A percentile compares a stretch with the other conserved stretches of the same genome.
These are phyloP conservation scores for Melipona quadrifasciata DNA, from an alignment of 1,140 invertebrate genomes.

Conservation along the genomic window DNA sequence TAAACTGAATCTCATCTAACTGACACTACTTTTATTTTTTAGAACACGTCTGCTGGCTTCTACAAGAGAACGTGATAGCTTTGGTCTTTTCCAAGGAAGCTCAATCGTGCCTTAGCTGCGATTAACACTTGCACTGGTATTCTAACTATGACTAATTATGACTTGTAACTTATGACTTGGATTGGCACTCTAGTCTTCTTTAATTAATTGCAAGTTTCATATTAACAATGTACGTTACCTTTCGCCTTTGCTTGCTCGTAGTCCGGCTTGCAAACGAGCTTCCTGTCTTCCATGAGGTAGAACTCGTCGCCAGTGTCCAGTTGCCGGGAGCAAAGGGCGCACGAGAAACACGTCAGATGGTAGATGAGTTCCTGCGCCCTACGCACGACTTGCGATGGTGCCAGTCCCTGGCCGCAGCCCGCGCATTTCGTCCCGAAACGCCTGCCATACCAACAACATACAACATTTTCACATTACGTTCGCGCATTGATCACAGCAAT, in stretches of 20 bases:
- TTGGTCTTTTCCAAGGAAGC: too few species aligned
- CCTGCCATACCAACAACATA: slow-evolving; percentile 88
- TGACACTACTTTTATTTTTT: too few species aligned
- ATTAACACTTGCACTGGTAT: too few species aligned
- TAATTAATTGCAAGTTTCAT: too few species aligned
- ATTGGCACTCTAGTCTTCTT: too few species aligned
- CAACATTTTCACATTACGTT: slow-evolving; percentile 83
- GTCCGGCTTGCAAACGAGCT: slow-evolving; percentile 98
- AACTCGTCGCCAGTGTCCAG: slow-evolving; percentile 99
- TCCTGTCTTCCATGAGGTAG: slow-evolving; percentile 98
- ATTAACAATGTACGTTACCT: slow-evolving; percentile 83
- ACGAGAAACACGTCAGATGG: slow-evolving; percentile 98
- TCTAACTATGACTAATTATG: too few species aligned
- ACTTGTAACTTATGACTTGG: too few species aligned
- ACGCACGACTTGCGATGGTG: slow-evolving; percentile 97
- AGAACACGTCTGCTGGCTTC: too few species aligned
- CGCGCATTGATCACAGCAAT: slow-evolving; percentile 67
- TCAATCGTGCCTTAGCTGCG: too few species aligned
- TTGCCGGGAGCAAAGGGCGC: slow-evolving; percentile 96
- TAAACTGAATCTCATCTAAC: too few species aligned
- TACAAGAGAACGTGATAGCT: too few species aligned
- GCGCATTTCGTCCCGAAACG: slow-evolving; percentile 98
- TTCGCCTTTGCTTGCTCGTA: slow-evolving; percentile 97
- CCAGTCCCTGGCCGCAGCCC: slow-evolving; percentile 97
- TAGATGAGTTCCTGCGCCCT: slow-evolving; percentile 97